Evolutionary conservation across 2,888 invertebrate species (phyloP), one percentile per base, ranked within the genome.

Genomic region (Frankliniella intonsa): DNA sequence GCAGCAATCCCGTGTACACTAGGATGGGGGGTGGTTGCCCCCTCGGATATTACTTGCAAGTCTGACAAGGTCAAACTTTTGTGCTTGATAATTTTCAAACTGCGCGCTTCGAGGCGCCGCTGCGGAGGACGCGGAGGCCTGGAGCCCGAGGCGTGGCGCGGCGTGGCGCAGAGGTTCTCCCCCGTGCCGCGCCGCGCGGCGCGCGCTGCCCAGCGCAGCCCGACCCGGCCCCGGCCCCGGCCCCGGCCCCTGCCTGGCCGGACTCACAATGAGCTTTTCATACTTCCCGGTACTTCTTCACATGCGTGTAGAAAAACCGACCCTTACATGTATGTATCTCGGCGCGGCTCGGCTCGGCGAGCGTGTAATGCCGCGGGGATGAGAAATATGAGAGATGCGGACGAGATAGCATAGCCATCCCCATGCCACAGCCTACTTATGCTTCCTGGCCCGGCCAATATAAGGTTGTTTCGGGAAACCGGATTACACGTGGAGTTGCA

Each of bases 401-500:
- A 38, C 38, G 19, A 62, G 62, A 62, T 62, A 55, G 55, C n/a
- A 62, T 62, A 38, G 38, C 38, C 38, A 38, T 38, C 38, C 38
- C 38, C 38, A 5, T 62, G 62, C 14, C 38, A 38, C 5, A 38
- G 38, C 38, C 38, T 38, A 38, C 38, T 38, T 38, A 38, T 5
- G 55, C 69, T 76, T 76, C 69, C 69, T 76, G 25, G 12, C 69
- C 9, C 69, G 69, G 69, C 25, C 25, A 76, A 76, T 5, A 38
- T 76, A 25, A 76, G 69, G 69, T 76, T 76, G 69, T 76, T 76
- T 76, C 69, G 69, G 69, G 69, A 76, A 76, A 76, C 69, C 25
- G 69, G 69, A 76, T 76, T 76, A 76, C 69, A 76, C 69, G 25
- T 76, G 69, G 69, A 76, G 22, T 76, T 76, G 69, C 69, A 76